These are phyloP conservation scores for Drosophila nigrodunni DNA, from an alignment of 1,140 invertebrate species.

Conservation along the genomic window DNA sequence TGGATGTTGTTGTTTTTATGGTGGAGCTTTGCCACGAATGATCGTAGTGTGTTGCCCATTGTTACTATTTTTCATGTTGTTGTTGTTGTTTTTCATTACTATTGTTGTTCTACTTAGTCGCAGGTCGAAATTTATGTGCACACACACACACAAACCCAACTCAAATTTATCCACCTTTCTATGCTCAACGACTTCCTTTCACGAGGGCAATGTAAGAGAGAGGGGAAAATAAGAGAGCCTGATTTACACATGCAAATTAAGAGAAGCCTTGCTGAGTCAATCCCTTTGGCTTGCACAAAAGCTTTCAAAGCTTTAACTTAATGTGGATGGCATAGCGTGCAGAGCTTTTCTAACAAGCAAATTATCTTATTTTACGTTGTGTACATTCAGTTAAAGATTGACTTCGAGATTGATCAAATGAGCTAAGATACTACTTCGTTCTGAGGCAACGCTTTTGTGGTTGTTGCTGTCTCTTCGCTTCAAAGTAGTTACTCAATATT, in stretches of 20 bases:
- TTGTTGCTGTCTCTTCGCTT: not conserved
- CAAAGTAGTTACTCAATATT: slow-evolving; percentile 73
- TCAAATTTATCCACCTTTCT: slow-evolving; percentile 50
- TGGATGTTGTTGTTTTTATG: slow-evolving; percentile 52
- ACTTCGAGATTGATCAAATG: not conserved
- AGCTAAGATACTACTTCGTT: not conserved
- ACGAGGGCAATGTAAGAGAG: not conserved
- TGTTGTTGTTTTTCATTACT: slow-evolving; percentile 24
- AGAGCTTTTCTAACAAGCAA: not conserved
- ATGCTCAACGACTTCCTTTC: slow-evolving; percentile 62
- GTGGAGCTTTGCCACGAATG: slow-evolving; percentile 73
- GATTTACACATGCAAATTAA: not conserved
- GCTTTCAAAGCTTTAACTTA: not conserved
- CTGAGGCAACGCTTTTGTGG: not conserved
- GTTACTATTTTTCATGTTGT: slow-evolving; percentile 44
- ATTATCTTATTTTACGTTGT: not conserved
- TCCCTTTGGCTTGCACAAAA: not conserved
- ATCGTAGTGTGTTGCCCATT: slow-evolving; percentile 54
- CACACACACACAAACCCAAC: not conserved
- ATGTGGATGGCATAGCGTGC: not conserved
- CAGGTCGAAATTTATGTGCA: slow-evolving; percentile 52
- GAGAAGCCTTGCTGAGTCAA: too few species aligned
- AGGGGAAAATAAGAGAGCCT: not conserved
- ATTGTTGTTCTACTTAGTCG: slow-evolving; percentile 70
- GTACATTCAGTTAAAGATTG: not conserved